Base-by-base conservation (phyloP, 2,113 vertebrate species). In the Ardeotis arabs region DNA sequence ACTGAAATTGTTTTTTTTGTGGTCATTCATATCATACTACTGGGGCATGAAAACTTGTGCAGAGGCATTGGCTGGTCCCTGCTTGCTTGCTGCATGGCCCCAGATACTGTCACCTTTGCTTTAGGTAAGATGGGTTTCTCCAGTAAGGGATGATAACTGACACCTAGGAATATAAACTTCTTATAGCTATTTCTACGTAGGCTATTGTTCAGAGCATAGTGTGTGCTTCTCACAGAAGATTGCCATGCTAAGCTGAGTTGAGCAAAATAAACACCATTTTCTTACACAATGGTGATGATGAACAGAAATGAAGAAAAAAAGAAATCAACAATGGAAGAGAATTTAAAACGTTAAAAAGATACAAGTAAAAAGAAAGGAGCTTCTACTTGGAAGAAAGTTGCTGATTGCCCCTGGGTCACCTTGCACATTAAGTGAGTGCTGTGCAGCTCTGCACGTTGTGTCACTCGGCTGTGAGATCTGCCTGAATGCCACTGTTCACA, bases 401-500 rank as follows among this genome's bases (percentile, higher is more conserved):
- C 19, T 68, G 49, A 29, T 28, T 82, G 63, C 12, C 29, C 10
- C 31, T 37, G 19, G 14, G 12, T 88, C 19, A 80, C 47, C 53
- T 23, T 69, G 58, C 23, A 23, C 20, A 56, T 56, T 27, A 86
- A 76, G 44, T 3, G 7, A 84, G 16, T 25, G 73, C 55, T 35
- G 24, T 45, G 56, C 56, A 93, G 52, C 23, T 55, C 70, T 53
- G 60, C n/a, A 59, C 24, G 17, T 63, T 50, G 31, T 68, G n/a
- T 37, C 44, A 27, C 41, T 72, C 0, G 0, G 19, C 52, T 63
- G 37, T 33, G 62, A 50, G 44, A 68, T 27, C 23, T 79, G 33
- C 24, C 52, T 22, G 25, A 85, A 82, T 8, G 16, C 18, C 28
- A 35, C 33, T 49, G 35, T 44, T 39, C 45, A 60, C 44, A 83